phyloP scores from a whole-genome alignment of 2,797 vertebrate species.

The Rhinogobio ventralis region DNA sequence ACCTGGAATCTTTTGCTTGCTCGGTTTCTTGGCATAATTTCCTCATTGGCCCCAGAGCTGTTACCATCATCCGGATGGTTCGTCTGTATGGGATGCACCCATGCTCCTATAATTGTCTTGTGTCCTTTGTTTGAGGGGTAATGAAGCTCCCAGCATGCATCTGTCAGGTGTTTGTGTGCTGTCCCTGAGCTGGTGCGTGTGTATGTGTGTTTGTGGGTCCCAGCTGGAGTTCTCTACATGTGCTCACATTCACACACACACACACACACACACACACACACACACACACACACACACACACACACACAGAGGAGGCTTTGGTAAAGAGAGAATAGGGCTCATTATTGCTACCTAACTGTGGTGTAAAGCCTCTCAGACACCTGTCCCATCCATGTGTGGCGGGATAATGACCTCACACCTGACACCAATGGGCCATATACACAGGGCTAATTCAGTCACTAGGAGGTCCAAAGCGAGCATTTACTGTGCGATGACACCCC shows the following conservation, averaged over 20 bases:
- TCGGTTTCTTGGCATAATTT: conserved; percentile 12
- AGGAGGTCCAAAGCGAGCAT: conserved; percentile 80
- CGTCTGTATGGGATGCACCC: conserved; percentile 40
- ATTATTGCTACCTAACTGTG: conserved; percentile 95
- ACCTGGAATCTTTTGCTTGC: conserved; percentile 8
- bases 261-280: conserved; percentile 20
- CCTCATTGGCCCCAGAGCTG: conserved; percentile 14
- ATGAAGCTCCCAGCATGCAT: conserved; percentile 91
- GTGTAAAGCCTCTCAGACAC: conserved; percentile 89
- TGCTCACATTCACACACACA: conserved; percentile 18
- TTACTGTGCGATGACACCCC: conserved; percentile 80
- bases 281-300: conserved; percentile 24
- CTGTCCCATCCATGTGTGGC: conserved; percentile 86
- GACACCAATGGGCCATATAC: conserved; percentile 86
- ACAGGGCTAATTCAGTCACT: conserved; percentile 88
- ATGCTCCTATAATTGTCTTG: conserved; percentile 83
- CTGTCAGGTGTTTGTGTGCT: conserved; percentile 89
- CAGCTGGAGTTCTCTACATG: conserved; percentile 83
- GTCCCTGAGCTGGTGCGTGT: conserved; percentile 70
- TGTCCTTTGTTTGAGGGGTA: conserved; percentile 90
- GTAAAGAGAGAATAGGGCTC: conserved; percentile 81
- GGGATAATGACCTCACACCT: conserved; percentile 90
- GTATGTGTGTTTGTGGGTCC: conserved; percentile 74
- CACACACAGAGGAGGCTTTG: conserved; percentile 47
- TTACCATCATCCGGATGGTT: conserved; percentile 15